phyloP scores from a whole-genome alignment of 2,113 vertebrate species.

The Centropristis striata region DNA sequence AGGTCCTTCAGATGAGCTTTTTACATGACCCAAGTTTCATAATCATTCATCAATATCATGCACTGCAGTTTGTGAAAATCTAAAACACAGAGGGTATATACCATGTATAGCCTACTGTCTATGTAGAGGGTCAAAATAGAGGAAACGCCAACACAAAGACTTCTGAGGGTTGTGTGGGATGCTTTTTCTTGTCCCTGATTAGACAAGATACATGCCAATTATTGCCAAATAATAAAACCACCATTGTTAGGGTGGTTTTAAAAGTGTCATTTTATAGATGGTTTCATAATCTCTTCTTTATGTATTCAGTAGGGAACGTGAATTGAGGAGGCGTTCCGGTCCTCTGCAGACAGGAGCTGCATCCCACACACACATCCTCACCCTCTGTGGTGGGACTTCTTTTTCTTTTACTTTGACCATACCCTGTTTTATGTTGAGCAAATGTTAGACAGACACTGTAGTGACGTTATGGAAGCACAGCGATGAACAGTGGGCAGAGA shows the following conservation, averaged over 20 bases:
- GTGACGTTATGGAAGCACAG: conserved; percentile 75
- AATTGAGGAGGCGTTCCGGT: conserved; percentile 17
- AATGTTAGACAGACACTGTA: conserved; percentile 57
- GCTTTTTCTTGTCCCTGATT: conserved; percentile 26
- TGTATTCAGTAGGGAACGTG: conserved; percentile 11
- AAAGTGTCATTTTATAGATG: neutral
- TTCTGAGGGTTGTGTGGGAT: conserved; percentile 29
- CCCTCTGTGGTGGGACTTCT: conserved; percentile 15
- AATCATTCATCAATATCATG: conserved; percentile 64
- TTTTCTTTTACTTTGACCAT: conserved; percentile 63
- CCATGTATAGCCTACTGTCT: conserved; percentile 53
- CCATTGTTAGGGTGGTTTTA: neutral
- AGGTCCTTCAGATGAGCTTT: conserved; percentile 67
- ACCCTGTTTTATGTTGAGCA: conserved; percentile 63
- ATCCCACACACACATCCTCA: conserved; percentile 50
- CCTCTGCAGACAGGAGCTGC: conserved; percentile 32
- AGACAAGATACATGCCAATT: conserved; percentile 19
- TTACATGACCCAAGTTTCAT: conserved; percentile 50
- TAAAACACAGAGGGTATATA: conserved; percentile 52
- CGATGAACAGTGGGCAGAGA: conserved; percentile 63
- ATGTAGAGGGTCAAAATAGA: conserved; percentile 61
- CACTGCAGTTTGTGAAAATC: conserved; percentile 66
- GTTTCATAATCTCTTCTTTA: conserved; percentile 10
- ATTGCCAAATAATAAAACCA: conserved; percentile 1
- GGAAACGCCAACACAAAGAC: conserved; percentile 47